These are phyloP conservation scores for Microtus montanus DNA, from an alignment of 2,113 vertebrate genomes.

Conservation along the genomic window DNA sequence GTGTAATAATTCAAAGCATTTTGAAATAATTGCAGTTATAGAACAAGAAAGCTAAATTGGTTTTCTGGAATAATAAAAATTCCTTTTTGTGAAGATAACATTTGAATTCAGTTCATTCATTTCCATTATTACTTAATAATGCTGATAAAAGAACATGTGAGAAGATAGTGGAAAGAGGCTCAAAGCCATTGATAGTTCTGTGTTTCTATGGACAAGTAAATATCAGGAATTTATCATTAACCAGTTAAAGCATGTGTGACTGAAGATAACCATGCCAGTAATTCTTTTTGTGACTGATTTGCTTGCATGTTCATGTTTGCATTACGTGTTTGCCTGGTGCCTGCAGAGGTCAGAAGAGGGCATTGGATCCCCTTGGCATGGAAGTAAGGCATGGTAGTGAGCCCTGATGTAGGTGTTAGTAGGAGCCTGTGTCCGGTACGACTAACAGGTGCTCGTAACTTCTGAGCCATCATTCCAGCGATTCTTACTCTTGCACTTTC, in stretches of 20 bases:
- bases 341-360: not conserved
- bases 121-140: constrained; percentile 55
- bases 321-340: not conserved
- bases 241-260: not conserved
- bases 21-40: constrained; percentile 15
- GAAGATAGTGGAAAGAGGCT: not conserved
- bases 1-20: constrained; percentile 47
- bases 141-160: not conserved
- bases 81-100: not conserved
- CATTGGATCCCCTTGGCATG: not conserved
- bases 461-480: not conserved
- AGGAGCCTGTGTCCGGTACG: not conserved
- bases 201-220: constrained; percentile 45
- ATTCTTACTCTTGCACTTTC: not conserved
- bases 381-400: not conserved
- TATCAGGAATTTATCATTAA: not conserved
- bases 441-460: not conserved
- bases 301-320: not conserved
- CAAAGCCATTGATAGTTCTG: not conserved
- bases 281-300: not conserved
- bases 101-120: constrained; percentile 13
- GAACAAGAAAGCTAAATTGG: not conserved
- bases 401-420: not conserved
- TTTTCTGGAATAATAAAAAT: constrained; percentile 48
- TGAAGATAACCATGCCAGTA: constrained; percentile 27